A percentile compares a stretch with the other conserved stretches of the same genome.
Evolutionary conservation across 2,797 vertebrate species (phyloP).

Genomic region (Synanceia verrucosa): DNA sequence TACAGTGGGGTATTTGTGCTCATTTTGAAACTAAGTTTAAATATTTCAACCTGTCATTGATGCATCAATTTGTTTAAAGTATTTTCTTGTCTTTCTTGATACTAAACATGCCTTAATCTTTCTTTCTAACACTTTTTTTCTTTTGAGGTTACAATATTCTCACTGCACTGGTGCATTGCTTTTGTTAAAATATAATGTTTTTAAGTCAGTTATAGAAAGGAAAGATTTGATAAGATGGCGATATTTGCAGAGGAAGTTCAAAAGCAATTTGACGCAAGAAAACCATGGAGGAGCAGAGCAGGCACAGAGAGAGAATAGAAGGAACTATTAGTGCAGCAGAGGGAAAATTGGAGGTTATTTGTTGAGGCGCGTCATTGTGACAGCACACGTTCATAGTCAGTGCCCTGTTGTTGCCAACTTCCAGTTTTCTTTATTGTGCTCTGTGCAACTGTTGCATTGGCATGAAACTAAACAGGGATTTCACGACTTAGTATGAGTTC

Average conservation of each 20-base stretch:
- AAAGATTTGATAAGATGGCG: conserved; percentile 11
- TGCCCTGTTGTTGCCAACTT: conserved; percentile 13
- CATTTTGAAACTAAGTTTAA: background rate
- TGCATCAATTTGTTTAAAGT: background rate
- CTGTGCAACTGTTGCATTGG: conserved; percentile 30
- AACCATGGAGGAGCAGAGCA: background rate
- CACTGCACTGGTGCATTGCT: background rate
- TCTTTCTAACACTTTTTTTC: background rate
- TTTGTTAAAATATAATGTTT: background rate
- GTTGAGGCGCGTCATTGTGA: conserved; percentile 25
- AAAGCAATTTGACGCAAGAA: conserved; percentile 39
- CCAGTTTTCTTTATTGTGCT: conserved; percentile 16
- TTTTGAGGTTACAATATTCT: background rate
- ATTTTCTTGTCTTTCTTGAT: background rate
- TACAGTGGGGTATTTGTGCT: background rate
- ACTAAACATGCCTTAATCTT: background rate
- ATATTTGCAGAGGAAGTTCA: background rate
- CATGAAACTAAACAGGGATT: conserved; percentile 16
- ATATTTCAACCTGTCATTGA: background rate
- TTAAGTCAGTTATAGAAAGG: background rate
- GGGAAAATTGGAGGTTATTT: conserved; percentile 36
- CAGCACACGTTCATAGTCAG: conserved; percentile 10
- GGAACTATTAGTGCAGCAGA: conserved; percentile 12
- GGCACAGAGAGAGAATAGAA: background rate
- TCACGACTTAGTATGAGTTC: background rate